phyloP scores from a whole-genome alignment of 2,888 invertebrate genomes.

The Volucella bombylans region DNA sequence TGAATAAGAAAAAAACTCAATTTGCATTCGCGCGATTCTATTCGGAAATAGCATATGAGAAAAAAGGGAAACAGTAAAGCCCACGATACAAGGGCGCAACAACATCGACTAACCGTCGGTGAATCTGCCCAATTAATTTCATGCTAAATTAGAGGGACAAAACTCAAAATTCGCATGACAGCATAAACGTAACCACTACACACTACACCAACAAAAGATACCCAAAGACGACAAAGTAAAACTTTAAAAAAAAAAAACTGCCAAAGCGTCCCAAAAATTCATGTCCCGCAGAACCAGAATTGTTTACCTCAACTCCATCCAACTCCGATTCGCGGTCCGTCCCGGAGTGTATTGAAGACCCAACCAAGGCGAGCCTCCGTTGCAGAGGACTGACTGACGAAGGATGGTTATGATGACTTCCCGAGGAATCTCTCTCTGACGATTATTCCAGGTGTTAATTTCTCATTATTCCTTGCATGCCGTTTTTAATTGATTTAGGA shows the following conservation, averaged over 20 bases:
- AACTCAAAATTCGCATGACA: constrained; percentile 72
- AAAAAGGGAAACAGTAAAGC: constrained; percentile 28
- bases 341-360: constrained; percentile 27
- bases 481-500: constrained; percentile 76
- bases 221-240: background rate
- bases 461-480: constrained; percentile 76
- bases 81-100: constrained; percentile 32
- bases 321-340: background rate
- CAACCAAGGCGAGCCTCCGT: constrained; percentile 25
- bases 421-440: constrained; percentile 68
- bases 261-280: constrained; percentile 47
- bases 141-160: constrained; percentile 72
- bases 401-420: constrained; percentile 69
- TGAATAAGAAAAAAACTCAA: constrained; percentile 40
- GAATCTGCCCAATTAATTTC: constrained; percentile 74
- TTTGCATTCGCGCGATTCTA: constrained; percentile 46
- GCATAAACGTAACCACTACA: constrained; percentile 62
- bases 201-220: background rate
- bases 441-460: constrained; percentile 76
- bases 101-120: constrained; percentile 70
- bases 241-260: constrained; percentile 1
- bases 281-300: constrained; percentile 32
- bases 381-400: constrained; percentile 41
- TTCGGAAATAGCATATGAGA: background rate
- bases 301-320: background rate